phyloP scores from a whole-genome alignment of 2,888 invertebrate species.

The Nycteola revayana region DNA sequence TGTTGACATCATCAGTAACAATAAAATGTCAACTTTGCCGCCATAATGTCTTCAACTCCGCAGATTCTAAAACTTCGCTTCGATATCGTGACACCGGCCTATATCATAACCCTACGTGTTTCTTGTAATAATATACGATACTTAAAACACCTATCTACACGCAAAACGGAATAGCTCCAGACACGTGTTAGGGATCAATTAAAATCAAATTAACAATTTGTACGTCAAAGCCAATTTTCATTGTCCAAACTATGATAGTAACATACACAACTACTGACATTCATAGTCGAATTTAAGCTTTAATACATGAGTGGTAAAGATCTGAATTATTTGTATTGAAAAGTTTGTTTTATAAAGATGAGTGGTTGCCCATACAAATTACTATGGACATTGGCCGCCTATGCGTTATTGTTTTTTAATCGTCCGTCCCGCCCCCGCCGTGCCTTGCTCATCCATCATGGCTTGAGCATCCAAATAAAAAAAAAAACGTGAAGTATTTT shows the following conservation, averaged over 20 bases:
- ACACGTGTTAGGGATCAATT: slow-evolving; percentile 59
- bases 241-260: slow-evolving; percentile 36
- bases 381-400: slow-evolving; percentile 65
- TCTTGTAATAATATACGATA: no score
- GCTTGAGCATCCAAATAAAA: slow-evolving; percentile 43
- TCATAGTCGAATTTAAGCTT: no score
- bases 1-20: slow-evolving; percentile 6
- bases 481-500: slow-evolving; percentile 33
- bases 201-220: slow-evolving; percentile 63
- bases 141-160: slow-evolving; percentile 15
- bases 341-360: slow-evolving; percentile 56
- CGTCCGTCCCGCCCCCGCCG: slow-evolving; percentile 62
- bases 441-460: slow-evolving; percentile 69
- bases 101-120: slow-evolving; percentile 5
- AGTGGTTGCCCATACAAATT: slow-evolving; percentile 64
- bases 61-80: not conserved
- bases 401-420: slow-evolving; percentile 79
- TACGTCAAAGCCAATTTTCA: slow-evolving; percentile 52
- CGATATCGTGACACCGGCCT: slow-evolving; percentile 24
- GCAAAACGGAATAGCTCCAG: slow-evolving; percentile 21
- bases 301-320: no score
- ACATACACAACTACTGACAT: no score
- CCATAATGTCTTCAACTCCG: not conserved
- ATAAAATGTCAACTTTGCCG: slow-evolving; percentile 14
- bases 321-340: slow-evolving; percentile 7